Conservation (phyloP, 2,888 invertebrate species). For the Drosophila hamatofila region DNA sequence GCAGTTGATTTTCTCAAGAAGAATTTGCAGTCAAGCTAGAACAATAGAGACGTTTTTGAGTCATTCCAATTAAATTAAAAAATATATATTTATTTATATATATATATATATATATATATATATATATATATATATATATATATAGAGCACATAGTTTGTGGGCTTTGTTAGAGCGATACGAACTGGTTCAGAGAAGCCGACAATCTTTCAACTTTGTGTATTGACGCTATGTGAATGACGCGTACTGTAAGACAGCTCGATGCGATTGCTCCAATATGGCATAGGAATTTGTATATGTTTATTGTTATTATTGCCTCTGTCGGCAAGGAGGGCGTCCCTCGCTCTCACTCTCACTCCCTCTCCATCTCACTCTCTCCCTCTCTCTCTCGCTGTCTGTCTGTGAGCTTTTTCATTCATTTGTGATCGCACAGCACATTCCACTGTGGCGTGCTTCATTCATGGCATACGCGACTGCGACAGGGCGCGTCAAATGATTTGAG, state of each 20-base stretch:
- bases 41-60: slow-evolving; percentile 1
- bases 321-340: slow-evolving; percentile 5
- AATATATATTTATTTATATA: neutral
- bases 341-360: neutral
- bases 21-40: neutral
- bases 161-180: neutral
- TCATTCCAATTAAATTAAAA: neutral
- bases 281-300: slow-evolving; percentile 62
- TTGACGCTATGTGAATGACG: slow-evolving; percentile 23
- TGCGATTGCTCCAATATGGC: slow-evolving; percentile 64
- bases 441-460: slow-evolving; percentile 58
- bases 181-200: slow-evolving; percentile 12
- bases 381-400: neutral
- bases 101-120: neutral
- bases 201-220: slow-evolving; percentile 8
- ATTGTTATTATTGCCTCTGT: slow-evolving; percentile 59
- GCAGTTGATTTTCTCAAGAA: slow-evolving; percentile 3
- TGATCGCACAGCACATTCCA: slow-evolving; percentile 57
- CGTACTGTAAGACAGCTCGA: slow-evolving; percentile 39
- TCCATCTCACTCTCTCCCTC: neutral
- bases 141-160: neutral
- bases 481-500: slow-evolving; percentile 47
- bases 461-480: slow-evolving; percentile 26
- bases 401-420: slow-evolving; percentile 70
- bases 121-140: too few relatives aligned